These are phyloP conservation scores for Notechis scutatus DNA, from an alignment of 2,113 vertebrate genomes.

Conservation along the genomic window DNA sequence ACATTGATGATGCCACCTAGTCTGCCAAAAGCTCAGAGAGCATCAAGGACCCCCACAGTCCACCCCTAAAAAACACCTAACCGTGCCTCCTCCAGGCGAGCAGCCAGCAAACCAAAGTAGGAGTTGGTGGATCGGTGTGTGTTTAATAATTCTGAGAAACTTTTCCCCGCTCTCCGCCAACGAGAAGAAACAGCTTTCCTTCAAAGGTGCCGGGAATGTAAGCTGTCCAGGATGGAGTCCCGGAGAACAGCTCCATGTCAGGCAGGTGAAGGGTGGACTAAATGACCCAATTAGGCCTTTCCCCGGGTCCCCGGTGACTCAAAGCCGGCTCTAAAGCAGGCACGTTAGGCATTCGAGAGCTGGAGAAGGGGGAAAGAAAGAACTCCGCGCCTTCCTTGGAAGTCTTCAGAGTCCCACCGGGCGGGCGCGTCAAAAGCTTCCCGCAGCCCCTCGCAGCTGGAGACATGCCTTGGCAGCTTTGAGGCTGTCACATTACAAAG, in stretches of 20 bases:
- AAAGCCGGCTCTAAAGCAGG: neutral
- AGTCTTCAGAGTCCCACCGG: conserved; percentile 47
- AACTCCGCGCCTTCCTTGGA: conserved; percentile 26
- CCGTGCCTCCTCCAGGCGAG: neutral
- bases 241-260: neutral
- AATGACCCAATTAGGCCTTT: conserved; percentile 17
- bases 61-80: neutral
- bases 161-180: neutral
- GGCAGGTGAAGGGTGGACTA: neutral
- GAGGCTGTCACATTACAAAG: conserved; percentile 69
- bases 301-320: neutral
- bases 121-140: neutral
- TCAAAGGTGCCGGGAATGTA: neutral
- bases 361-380: conserved; percentile 3
- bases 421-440: conserved; percentile 47
- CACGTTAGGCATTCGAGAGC: neutral
- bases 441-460: conserved; percentile 38
- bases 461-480: conserved; percentile 71
- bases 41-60: no score
- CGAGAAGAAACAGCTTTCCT: neutral
- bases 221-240: neutral
- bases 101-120: neutral
- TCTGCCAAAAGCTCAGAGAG: no score
- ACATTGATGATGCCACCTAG: no score
- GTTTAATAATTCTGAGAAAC: neutral